Evolutionary conservation across 2,113 vertebrate genomes (phyloP).

Genomic region (Tiliqua scincoides): DNA sequence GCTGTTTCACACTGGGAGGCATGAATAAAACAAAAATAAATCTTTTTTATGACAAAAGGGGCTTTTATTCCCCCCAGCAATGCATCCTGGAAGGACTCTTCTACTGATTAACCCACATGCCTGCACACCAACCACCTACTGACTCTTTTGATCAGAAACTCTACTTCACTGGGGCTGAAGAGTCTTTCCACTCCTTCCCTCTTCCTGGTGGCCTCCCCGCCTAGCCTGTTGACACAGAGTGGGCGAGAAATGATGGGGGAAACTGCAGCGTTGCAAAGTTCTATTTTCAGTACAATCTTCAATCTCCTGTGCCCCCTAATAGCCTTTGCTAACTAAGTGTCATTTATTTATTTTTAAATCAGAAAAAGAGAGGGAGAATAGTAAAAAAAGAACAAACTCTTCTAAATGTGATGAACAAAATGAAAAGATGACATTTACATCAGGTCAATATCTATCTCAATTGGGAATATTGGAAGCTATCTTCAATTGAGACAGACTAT

Average conservation of each 20-base stretch:
- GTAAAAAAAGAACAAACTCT: too few relatives aligned
- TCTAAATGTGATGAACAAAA: too few relatives aligned
- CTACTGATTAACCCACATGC: neutral
- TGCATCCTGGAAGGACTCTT: accelerated
- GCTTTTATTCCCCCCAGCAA: neutral
- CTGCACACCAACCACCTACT: neutral
- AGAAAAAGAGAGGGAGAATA: too few relatives aligned
- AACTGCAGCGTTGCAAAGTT: too few relatives aligned
- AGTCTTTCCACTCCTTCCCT: neutral
- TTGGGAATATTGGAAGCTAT: too few relatives aligned
- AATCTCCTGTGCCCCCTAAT: too few relatives aligned
- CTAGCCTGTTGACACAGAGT: neutral
- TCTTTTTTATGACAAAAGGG: neutral
- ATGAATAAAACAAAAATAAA: neutral
- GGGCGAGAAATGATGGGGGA: neutral
- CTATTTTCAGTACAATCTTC: neutral
- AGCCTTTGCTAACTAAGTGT: too few relatives aligned
- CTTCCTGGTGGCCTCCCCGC: neutral
- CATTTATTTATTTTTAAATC: too few relatives aligned
- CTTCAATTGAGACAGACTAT: too few relatives aligned
- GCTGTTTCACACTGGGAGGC: neutral
- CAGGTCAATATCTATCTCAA: too few relatives aligned
- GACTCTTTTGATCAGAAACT: neutral
- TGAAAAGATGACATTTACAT: too few relatives aligned
- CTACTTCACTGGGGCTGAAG: neutral